These are phyloP conservation scores for Formicarius rufipectus DNA, from an alignment of 2,113 vertebrate genomes.

Conservation along the genomic window DNA sequence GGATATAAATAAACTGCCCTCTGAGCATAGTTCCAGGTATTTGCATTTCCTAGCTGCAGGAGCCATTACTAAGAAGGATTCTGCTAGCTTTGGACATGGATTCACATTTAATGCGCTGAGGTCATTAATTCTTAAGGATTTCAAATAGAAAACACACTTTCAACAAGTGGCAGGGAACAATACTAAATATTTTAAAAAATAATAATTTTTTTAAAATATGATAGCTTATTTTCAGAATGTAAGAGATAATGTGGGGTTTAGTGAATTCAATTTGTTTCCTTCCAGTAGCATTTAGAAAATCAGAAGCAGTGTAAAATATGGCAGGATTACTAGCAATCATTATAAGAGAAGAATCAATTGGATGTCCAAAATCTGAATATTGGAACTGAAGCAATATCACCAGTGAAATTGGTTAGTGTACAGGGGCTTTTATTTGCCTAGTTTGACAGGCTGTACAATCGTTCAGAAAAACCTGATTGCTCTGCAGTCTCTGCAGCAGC, in stretches of 20 bases:
- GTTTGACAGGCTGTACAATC: not conserved
- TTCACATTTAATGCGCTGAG: not conserved
- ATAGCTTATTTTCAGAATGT: not conserved
- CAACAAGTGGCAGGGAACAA: not conserved
- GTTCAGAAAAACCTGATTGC: not conserved
- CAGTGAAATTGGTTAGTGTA: not conserved
- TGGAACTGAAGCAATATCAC: not conserved
- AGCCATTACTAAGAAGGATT: not conserved
- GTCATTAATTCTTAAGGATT: not conserved
- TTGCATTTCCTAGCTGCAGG: not conserved
- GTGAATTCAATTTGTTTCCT: not conserved
- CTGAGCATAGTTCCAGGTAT: not conserved
- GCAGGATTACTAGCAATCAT: not conserved
- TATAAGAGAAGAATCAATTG: not conserved
- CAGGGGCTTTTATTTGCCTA: not conserved
- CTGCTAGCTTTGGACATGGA: not conserved
- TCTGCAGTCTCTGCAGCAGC: not conserved
- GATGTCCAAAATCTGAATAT: not conserved
- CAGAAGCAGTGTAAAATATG: not conserved
- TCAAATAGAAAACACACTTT: not conserved
- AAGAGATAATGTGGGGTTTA: not conserved
- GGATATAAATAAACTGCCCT: not conserved
- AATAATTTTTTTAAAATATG: fast-evolving
- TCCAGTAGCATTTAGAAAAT: not conserved
- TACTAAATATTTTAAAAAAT: not conserved